Percentiles rank a stretch among this genome's conserved stretches.
Evolutionary conservation across 1,140 invertebrate genomes (phyloP).

Genomic region (Neomicropteryx cornuta): DNA sequence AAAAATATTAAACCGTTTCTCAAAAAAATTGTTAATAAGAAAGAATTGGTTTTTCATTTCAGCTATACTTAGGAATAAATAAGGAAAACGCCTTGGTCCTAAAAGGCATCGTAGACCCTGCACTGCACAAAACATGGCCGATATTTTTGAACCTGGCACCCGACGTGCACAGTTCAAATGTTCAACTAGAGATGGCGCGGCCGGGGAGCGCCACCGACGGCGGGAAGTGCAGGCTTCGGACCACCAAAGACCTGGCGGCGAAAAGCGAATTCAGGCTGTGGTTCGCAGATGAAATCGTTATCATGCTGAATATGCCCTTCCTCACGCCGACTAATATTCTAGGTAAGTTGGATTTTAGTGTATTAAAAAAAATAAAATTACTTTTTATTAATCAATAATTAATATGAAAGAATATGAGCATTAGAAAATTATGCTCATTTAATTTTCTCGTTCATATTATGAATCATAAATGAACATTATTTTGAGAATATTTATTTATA

Average conservation of each 20-base stretch:
- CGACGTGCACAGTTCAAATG: slow-evolving; percentile 54
- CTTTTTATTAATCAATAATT: slow-evolving; percentile 15
- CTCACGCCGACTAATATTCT: slow-evolving; percentile 69
- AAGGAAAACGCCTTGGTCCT: too few relatives aligned
- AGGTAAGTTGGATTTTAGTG: slow-evolving; percentile 42
- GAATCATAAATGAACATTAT: too few relatives aligned
- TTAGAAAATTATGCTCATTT: too few relatives aligned
- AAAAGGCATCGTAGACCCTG: too few relatives aligned
- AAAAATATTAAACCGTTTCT: too few relatives aligned
- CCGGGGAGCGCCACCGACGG: slow-evolving; percentile 12
- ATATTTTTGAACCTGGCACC: slow-evolving; percentile 38
- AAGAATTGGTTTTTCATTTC: too few relatives aligned
- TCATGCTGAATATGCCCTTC: slow-evolving; percentile 64
- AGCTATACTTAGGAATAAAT: too few relatives aligned
- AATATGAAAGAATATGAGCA: too few relatives aligned
- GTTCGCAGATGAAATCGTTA: slow-evolving; percentile 68
- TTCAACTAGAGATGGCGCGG: slow-evolving; percentile 36
- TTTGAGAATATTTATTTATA: too few relatives aligned
- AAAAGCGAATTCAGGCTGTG: slow-evolving; percentile 59
- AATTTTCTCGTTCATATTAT: too few relatives aligned
- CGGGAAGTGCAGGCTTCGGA: slow-evolving; percentile 20
- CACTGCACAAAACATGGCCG: slow-evolving; percentile 6
- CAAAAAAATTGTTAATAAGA: too few relatives aligned
- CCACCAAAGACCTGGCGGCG: slow-evolving; percentile 22
- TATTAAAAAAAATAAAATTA: slow-evolving; percentile 5